Base-by-base conservation (phyloP, 2,888 invertebrate genomes). In the Hirtodrosophila confusa region DNA sequence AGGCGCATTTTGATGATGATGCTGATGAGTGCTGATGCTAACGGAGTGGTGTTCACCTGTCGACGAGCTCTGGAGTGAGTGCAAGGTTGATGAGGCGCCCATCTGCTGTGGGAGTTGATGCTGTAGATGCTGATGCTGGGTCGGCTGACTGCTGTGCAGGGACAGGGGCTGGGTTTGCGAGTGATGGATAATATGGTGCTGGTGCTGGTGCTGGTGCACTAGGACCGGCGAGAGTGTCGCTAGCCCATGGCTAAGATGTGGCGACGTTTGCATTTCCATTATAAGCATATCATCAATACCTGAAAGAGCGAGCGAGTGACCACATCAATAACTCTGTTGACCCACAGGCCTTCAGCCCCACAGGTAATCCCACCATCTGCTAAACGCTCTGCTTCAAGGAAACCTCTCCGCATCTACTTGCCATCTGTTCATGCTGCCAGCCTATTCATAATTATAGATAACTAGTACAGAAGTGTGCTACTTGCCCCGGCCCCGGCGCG, bases 191-290 rank as follows among this genome's bases (percentile, higher is more conserved):
- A 66, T 57, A 47, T 80, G 84, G 36, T 72, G 75, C 44, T 53
- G 61, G 27, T 83, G 78, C 56, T 79, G 87, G 41, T 88, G 64
- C 49, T 57, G 78, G 24, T 72, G 71, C 17, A 69, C 40, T 27
- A 69, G 11, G 51, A 58, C 63, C 69, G 88, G 82, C 71, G 88
- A 77, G 69, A 88, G 70, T 78, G 89, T 58, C 72, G 89, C 63
- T 75, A 90, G 70, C 68, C 80, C 86, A 79, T 89, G 90, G 79
- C 84, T 88, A 63, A 89, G 84, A 86, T 90, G 89, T 71, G 91
- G 70, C 66, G 90, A 75, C 66, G 90, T 84, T 74, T 90, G 91
- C 77, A 91, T 84, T 83, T 90, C 90, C 91, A 90, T 91, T 67
- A 85, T 90, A 77, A 90, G 86, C 90, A 90, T 90, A 87, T 82